A percentile compares a stretch with the other conserved stretches of the same genome.
phyloP scores from a whole-genome alignment of 2,113 vertebrate genomes.

The Muscicapa adusta region DNA sequence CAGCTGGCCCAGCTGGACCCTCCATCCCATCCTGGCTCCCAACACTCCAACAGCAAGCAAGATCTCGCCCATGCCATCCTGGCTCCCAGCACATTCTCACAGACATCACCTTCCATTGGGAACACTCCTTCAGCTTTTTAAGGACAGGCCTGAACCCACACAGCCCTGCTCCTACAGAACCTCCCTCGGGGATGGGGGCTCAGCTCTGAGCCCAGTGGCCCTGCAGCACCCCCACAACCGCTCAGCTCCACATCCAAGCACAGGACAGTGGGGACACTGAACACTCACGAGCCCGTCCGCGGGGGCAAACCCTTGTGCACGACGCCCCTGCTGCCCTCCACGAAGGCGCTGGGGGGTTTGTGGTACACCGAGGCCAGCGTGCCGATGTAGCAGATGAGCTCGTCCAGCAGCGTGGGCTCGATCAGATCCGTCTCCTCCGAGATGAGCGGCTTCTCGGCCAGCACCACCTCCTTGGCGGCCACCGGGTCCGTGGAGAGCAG shows the following conservation, averaged over 20 bases:
- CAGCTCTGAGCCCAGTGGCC: neutral
- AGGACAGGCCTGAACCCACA: neutral
- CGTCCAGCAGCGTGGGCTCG: constrained; percentile 93
- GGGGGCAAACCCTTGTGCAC: constrained; percentile 90
- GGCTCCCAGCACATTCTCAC: neutral
- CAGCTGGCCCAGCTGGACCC: rapidly evolving
- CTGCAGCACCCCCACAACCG: neutral
- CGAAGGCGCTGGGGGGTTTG: constrained; percentile 96
- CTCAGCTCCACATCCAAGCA: neutral
- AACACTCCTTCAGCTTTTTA: neutral
- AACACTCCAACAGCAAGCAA: too few relatives aligned
- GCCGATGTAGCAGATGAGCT: constrained; percentile 97
- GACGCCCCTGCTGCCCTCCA: constrained; percentile 92
- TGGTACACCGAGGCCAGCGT: constrained; percentile 96
- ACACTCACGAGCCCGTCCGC: constrained; percentile 89
- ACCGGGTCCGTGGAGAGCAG: constrained; percentile 97
- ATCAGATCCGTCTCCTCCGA: constrained; percentile 98
- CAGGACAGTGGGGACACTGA: rapidly evolving
- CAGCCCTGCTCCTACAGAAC: neutral
- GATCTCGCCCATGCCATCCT: rapidly evolving
- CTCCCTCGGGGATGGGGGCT: neutral
- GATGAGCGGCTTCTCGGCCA: constrained; percentile 97
- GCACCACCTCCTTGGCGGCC: constrained; percentile 95
- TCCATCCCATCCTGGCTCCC: neutral
- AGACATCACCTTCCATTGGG: neutral